Evolutionary conservation across 2,113 vertebrate genomes (phyloP).

Genomic region (Galemys pyrenaicus): DNA sequence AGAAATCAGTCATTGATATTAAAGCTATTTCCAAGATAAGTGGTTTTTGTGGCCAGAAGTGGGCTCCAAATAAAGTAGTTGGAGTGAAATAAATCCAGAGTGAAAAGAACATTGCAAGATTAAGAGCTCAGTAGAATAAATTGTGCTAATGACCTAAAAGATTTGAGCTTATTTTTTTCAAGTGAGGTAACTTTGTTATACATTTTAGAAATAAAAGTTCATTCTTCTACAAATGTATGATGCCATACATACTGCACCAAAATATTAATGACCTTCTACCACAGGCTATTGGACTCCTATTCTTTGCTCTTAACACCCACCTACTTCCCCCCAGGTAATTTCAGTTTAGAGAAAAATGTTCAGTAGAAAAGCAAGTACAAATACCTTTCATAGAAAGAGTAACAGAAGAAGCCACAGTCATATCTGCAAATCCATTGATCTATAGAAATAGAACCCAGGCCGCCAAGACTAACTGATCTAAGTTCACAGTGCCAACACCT

Average conservation of each 20-base stretch:
- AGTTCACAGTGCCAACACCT: neutral
- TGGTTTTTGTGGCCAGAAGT: neutral
- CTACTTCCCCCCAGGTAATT: no score
- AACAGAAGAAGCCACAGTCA: neutral
- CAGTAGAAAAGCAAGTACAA: neutral
- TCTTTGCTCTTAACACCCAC: no score
- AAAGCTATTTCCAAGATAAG: neutral
- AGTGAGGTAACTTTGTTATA: no score
- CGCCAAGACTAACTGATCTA: neutral
- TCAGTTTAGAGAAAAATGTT: neutral
- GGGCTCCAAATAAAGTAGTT: neutral
- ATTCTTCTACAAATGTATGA: no score
- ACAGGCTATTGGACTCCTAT: no score
- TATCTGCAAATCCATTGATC: neutral
- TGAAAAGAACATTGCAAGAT: neutral
- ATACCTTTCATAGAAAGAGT: neutral
- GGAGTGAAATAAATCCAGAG: neutral
- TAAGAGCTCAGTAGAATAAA: neutral
- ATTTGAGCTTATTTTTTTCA: neutral
- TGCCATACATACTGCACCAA: no score
- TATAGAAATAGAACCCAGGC: neutral
- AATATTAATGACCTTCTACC: no score
- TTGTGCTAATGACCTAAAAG: neutral
- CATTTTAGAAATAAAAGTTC: no score
- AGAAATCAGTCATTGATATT: neutral